Percentiles rank a stretch among this genome's conserved stretches.
These are phyloP conservation scores for Auanema freiburgensis DNA, from an alignment of 2,888 invertebrate species.

Conservation along the genomic window DNA sequence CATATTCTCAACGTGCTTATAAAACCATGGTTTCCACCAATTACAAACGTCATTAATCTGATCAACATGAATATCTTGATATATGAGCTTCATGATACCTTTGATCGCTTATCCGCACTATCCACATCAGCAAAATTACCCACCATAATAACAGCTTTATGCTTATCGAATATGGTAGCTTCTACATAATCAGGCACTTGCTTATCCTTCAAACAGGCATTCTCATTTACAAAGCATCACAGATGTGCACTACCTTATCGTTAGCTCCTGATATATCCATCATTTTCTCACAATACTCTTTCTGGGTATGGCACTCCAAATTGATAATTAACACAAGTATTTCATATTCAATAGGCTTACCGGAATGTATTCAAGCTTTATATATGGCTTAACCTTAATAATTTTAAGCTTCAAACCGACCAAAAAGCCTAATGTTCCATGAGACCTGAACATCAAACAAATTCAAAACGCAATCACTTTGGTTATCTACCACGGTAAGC, in stretches of 20 bases:
- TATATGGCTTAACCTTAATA: constrained; percentile 73
- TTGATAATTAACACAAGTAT: too few relatives aligned
- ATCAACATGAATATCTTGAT: background rate
- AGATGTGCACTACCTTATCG: constrained; percentile 64
- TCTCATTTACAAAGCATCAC: constrained; percentile 1
- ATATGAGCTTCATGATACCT: constrained; percentile 23
- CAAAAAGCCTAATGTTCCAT: constrained; percentile 72
- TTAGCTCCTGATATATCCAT: constrained; percentile 72
- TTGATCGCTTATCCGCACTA: constrained; percentile 44
- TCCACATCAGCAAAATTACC: constrained; percentile 74
- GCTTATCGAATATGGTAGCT: constrained; percentile 73
- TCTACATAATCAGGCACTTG: constrained; percentile 72
- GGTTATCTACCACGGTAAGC: constrained; percentile 72
- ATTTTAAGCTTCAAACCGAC: constrained; percentile 73
- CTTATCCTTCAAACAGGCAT: constrained; percentile 6
- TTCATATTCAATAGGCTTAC: constrained; percentile 47
- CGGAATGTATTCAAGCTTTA: constrained; percentile 74
- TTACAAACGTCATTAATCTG: constrained; percentile 70
- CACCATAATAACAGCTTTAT: constrained; percentile 74
- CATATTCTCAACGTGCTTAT: constrained; percentile 73
- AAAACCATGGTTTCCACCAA: constrained; percentile 78
- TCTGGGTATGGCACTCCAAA: constrained; percentile 69
- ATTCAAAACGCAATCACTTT: too few relatives aligned
- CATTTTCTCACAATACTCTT: constrained; percentile 73
- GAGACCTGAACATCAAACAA: constrained; percentile 69